These are phyloP conservation scores for Nasalis larvatus DNA, from an alignment of 2,113 vertebrate genomes.

Conservation along the genomic window DNA sequence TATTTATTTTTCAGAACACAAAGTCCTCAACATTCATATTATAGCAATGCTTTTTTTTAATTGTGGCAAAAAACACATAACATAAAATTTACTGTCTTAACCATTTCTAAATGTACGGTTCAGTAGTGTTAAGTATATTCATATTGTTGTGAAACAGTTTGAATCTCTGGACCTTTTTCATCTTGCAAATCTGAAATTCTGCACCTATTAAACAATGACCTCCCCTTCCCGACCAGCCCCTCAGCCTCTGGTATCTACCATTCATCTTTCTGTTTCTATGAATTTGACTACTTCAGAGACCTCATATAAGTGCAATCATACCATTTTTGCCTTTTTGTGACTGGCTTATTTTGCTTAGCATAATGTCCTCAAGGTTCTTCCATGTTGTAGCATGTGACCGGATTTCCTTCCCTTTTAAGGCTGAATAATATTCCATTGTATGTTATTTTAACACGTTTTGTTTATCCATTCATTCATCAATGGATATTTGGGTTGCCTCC, in stretches of 20 bases:
- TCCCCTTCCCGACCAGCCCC: neutral
- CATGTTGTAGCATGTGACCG: neutral
- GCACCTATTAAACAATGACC: neutral
- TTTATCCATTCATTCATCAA: neutral
- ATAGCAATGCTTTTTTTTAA: neutral
- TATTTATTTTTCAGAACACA: neutral
- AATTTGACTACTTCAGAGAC: neutral
- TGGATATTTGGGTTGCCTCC: neutral
- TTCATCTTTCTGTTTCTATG: neutral
- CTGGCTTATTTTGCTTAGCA: neutral
- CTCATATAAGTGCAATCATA: neutral
- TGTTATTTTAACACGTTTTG: neutral
- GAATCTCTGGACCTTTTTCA: neutral
- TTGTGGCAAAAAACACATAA: neutral
- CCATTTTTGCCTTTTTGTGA: neutral
- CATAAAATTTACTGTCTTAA: neutral
- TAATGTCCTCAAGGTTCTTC: neutral
- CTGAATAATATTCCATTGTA: neutral
- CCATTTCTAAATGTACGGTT: neutral
- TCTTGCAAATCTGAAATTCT: neutral
- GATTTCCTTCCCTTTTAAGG: neutral
- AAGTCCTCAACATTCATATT: neutral
- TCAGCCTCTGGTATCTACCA: neutral
- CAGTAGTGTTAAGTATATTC: neutral
- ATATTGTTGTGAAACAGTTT: neutral